phyloP scores from a whole-genome alignment of 1,140 invertebrate genomes.

The Euwallacea fornicatus region DNA sequence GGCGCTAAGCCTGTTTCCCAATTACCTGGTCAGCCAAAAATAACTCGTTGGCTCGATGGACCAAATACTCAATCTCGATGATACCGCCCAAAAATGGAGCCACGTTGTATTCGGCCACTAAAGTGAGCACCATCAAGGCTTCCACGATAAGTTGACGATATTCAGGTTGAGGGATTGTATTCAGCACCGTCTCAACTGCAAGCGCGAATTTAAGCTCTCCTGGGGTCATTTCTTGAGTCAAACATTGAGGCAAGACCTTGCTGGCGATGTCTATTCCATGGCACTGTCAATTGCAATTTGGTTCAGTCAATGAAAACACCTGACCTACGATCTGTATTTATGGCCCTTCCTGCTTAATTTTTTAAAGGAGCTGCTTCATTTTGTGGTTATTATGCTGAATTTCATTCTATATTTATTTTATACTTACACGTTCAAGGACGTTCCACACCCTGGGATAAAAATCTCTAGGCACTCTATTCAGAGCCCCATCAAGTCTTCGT shows the following conservation, averaged over 20 bases:
- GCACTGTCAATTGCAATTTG: slow-evolving; percentile 65
- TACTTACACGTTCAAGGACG: slow-evolving; percentile 79
- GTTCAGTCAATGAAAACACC: background rate
- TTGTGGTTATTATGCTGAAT: background rate
- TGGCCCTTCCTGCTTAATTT: background rate
- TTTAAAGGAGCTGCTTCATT: too few relatives aligned
- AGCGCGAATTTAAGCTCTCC: slow-evolving; percentile 98
- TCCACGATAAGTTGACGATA: slow-evolving; percentile 98
- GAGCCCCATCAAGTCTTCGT: slow-evolving; percentile 89
- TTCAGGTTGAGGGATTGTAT: slow-evolving; percentile 96
- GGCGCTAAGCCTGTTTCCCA: background rate
- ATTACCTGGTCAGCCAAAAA: slow-evolving; percentile 95
- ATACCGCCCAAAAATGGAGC: slow-evolving; percentile 72
- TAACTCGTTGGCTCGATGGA: slow-evolving; percentile 91
- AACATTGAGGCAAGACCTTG: slow-evolving; percentile 81
- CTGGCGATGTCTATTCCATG: slow-evolving; percentile 90
- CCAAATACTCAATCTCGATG: slow-evolving; percentile 91
- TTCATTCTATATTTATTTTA: too few relatives aligned
- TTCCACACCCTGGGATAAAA: slow-evolving; percentile 96
- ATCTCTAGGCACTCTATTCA: slow-evolving; percentile 94
- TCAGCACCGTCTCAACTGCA: slow-evolving; percentile 96
- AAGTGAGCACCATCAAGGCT: slow-evolving; percentile 92
- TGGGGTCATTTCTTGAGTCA: slow-evolving; percentile 98
- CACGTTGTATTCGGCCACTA: slow-evolving; percentile 88
- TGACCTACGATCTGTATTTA: background rate